A percentile compares a stretch with the other conserved stretches of the same genome.
Evolutionary conservation across 2,888 invertebrate species (phyloP).

Genomic region (Eupithecia abbreviata): DNA sequence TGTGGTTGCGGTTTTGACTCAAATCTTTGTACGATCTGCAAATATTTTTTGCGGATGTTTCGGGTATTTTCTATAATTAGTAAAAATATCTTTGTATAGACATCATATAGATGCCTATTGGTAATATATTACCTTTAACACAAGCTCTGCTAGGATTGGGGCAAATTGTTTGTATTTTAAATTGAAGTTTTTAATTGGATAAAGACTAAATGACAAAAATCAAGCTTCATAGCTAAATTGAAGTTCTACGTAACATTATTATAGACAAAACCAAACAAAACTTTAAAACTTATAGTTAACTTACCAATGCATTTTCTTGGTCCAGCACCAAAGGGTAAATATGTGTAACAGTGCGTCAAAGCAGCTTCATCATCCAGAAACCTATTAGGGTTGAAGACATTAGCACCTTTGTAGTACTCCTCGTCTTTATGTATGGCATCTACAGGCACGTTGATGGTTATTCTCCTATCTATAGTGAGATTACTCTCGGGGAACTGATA

Average conservation of each 20-base stretch:
- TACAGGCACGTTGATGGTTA: slow-evolving; percentile 71
- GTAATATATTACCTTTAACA: too few species aligned
- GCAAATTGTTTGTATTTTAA: not conserved
- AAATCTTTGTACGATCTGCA: too few species aligned
- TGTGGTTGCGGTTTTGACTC: too few species aligned
- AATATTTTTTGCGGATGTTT: too few species aligned
- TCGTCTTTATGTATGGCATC: slow-evolving; percentile 70
- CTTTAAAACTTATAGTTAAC: slow-evolving; percentile 35
- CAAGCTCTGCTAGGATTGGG: too few species aligned
- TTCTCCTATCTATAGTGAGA: slow-evolving; percentile 66
- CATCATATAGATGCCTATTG: too few species aligned
- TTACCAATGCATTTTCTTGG: slow-evolving; percentile 77
- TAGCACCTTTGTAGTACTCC: slow-evolving; percentile 63
- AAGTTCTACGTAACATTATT: not conserved
- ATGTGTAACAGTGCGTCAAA: slow-evolving; percentile 59
- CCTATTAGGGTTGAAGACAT: slow-evolving; percentile 69
- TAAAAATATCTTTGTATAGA: too few species aligned
- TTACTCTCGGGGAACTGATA: slow-evolving; percentile 68
- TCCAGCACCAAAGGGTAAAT: slow-evolving; percentile 75
- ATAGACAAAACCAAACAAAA: not conserved
- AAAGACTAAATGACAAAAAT: not conserved
- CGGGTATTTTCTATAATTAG: too few species aligned
- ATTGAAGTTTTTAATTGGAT: not conserved
- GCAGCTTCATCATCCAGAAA: slow-evolving; percentile 60
- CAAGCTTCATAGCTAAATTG: not conserved